Evolutionary conservation across 2,888 invertebrate species (phyloP).

Genomic region (Cheilosia vernalis): DNA sequence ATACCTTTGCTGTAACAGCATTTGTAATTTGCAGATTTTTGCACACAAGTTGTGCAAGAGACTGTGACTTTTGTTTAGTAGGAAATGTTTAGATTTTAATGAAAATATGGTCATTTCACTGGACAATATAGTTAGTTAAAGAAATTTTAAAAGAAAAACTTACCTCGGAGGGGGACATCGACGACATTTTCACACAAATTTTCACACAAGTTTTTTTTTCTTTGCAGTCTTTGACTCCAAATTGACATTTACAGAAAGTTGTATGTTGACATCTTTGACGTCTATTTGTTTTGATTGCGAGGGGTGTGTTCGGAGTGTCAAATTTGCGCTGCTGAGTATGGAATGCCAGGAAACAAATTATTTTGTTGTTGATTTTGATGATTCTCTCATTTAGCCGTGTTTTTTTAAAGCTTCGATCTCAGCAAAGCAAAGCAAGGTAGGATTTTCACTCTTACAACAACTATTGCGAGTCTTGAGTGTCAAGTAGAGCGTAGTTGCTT

Average conservation of each 20-base stretch:
- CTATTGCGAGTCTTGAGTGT: too few species aligned
- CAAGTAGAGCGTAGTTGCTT: too few species aligned
- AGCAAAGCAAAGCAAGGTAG: too few species aligned
- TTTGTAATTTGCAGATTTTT: neutral
- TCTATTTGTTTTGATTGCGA: slow-evolving; percentile 58
- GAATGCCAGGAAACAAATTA: slow-evolving; percentile 29
- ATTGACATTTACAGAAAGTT: slow-evolving; percentile 50
- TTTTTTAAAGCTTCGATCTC: too few species aligned
- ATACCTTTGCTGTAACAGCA: neutral
- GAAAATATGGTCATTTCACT: neutral
- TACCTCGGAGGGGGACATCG: slow-evolving; percentile 90
- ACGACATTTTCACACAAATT: slow-evolving; percentile 85
- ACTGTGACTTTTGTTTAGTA: neutral
- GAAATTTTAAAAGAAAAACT: slow-evolving; percentile 79
- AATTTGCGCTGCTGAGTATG: neutral
- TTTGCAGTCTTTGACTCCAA: slow-evolving; percentile 18
- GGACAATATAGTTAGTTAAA: neutral
- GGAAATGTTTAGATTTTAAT: neutral
- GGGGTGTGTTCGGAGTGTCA: slow-evolving; percentile 11
- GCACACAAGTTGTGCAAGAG: neutral
- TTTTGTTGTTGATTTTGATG: too few species aligned
- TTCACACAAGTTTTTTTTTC: slow-evolving; percentile 52
- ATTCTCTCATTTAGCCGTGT: too few species aligned
- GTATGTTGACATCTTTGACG: slow-evolving; percentile 66
- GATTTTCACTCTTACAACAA: too few species aligned